Base-by-base conservation (phyloP, 2,888 invertebrate genomes). In the Phalera bucephala region DNA sequence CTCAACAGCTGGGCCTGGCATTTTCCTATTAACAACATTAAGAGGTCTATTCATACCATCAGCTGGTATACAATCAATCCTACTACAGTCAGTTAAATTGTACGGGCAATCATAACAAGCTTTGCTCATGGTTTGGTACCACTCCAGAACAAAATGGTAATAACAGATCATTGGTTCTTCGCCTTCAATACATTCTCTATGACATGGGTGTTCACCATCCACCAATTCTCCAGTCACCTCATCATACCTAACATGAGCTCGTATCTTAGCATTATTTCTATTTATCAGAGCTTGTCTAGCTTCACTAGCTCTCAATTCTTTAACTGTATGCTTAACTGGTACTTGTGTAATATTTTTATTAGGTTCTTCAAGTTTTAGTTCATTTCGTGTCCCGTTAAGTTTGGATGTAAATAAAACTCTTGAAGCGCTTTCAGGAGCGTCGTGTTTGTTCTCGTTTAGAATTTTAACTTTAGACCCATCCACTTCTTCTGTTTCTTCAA, bases 1-100 rank as follows among this genome's bases (percentile, higher is more conserved):
- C 91, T 97, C 95, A 33, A 97, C 93, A 0, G 93, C 78, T 0
- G 97, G 97, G 25, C 97, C 97, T 0, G 97, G 97, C 91, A 97
- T 92, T 84, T 94, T 94, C 50, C 97, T 92, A 82, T 97, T 97
- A 2, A 97, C 91, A 0, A 95, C 94, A 8, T 95, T 92, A 19
- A 97, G 81, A 0, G 95, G 91, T 45, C 97, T 91, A 39, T 92
- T 91, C 25, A 94, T 90, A 0, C 98, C 98, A 75, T 97, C 96
- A 0, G 93, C 96, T 0, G 95, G 91, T 41, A 97, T 92, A 71
- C 98, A 98, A 69, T 97, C 95, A 0, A 92, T 91, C 32, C 94
- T 88, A 28, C 79, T 83, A 67, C 98, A 98, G 68, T 97, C 96
- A 0, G 92, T 92, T 0, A 81, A 53, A 68, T 94, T 94, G 40